These are phyloP conservation scores for Megalops cyprinoides DNA, from an alignment of 2,797 vertebrate genomes.

Conservation along the genomic window DNA sequence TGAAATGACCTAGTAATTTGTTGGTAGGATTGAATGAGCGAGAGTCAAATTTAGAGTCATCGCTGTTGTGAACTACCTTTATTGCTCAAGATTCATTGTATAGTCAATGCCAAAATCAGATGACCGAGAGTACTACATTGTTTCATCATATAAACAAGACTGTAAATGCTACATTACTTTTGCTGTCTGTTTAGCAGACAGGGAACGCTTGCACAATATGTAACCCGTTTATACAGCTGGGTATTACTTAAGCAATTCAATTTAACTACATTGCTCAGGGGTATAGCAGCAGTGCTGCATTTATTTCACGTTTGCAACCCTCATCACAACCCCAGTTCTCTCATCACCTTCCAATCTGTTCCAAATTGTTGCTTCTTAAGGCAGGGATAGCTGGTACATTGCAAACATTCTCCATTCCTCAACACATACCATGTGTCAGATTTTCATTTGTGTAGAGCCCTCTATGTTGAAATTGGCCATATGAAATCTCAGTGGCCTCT, in stretches of 20 bases:
- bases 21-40: not conserved
- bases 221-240: not conserved
- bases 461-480: no score
- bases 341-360: not conserved
- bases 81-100: not conserved
- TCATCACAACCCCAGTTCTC: not conserved
- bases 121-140: not conserved
- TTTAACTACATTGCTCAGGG: not conserved
- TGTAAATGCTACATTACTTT: not conserved
- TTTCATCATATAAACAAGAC: not conserved
- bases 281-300: not conserved
- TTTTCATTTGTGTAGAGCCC: not conserved
- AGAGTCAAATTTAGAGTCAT: not conserved
- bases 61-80: not conserved
- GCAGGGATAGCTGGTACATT: not conserved
- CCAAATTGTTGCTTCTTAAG: no score
- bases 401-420: no score
- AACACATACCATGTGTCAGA: not conserved
- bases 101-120: constrained; percentile 4
- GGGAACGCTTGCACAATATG: not conserved
- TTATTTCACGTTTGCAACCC: not conserved
- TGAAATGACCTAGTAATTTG: not conserved
- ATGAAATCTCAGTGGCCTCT: not conserved
- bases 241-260: not conserved
- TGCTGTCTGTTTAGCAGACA: not conserved